Evolutionary conservation across 2,888 invertebrate genomes (phyloP).

Genomic region (Caenorhabditis wallacei): DNA sequence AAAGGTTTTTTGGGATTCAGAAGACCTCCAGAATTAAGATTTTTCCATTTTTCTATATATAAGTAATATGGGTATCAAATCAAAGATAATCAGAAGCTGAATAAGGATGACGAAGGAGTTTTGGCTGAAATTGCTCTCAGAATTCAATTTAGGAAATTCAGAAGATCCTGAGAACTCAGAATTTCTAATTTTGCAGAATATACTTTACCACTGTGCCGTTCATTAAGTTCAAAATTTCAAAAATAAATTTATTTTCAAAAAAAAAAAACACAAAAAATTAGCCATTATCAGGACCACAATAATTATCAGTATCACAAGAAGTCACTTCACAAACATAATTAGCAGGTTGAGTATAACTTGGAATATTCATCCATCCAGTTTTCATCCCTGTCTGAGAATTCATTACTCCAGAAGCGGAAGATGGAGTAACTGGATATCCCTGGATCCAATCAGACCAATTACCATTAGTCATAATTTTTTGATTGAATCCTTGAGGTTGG

Average conservation of each 20-base stretch:
- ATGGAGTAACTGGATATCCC: not conserved
- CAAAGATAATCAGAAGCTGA: too few relatives aligned
- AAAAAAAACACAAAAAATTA: not conserved
- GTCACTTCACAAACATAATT: constrained; percentile 38
- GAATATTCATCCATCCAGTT: not conserved
- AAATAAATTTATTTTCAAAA: not conserved
- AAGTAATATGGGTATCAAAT: too few relatives aligned
- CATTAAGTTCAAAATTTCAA: too few relatives aligned
- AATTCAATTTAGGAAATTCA: too few relatives aligned
- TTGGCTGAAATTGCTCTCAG: too few relatives aligned
- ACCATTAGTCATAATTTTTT: not conserved
- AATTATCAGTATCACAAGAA: constrained; percentile 50
- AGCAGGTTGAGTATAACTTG: not conserved
- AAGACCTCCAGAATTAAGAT: not conserved
- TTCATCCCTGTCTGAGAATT: not conserved
- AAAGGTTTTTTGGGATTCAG: too few relatives aligned
- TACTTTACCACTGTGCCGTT: too few relatives aligned
- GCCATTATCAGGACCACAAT: constrained; percentile 7
- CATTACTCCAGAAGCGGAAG: not conserved
- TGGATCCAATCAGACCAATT: not conserved
- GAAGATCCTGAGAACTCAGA: too few relatives aligned
- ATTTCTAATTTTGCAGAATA: not conserved
- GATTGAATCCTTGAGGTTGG: constrained; percentile 8
- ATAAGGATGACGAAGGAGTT: too few relatives aligned
- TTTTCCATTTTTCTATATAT: not conserved